phyloP scores from a whole-genome alignment of 2,888 invertebrate genomes.

The Venusia cambrica region DNA sequence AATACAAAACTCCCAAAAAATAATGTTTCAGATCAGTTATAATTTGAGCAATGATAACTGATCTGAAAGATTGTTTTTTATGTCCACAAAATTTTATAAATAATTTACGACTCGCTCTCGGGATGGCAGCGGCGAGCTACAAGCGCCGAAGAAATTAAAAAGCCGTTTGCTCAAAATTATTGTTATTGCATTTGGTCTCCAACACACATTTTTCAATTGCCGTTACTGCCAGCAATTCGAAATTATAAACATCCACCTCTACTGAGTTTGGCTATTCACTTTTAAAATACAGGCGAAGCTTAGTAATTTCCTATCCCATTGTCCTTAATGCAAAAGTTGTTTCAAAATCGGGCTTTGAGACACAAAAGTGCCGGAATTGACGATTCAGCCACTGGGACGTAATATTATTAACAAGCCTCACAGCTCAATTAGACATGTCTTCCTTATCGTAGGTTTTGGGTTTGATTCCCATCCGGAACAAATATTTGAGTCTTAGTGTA shows the following conservation, averaged over 20 bases:
- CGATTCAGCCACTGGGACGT: too few relatives aligned
- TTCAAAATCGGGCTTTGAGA: too few relatives aligned
- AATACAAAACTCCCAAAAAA: too few relatives aligned
- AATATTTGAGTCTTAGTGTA: too few relatives aligned
- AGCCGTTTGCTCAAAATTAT: slow-evolving; percentile 22
- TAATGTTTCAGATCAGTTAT: too few relatives aligned
- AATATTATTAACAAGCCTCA: too few relatives aligned
- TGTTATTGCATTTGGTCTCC: slow-evolving; percentile 27
- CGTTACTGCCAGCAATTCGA: slow-evolving; percentile 17
- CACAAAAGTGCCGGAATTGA: too few relatives aligned
- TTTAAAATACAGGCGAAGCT: slow-evolving; percentile 13
- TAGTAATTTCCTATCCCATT: too few relatives aligned
- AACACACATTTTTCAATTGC: slow-evolving; percentile 25
- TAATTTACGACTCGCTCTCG: slow-evolving; percentile 13
- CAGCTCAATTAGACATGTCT: too few relatives aligned
- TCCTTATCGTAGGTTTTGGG: too few relatives aligned
- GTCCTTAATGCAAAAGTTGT: too few relatives aligned
- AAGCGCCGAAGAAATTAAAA: slow-evolving; percentile 29
- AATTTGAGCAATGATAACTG: background rate
- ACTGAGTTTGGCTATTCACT: slow-evolving; percentile 9
- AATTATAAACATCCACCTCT: slow-evolving; percentile 12
- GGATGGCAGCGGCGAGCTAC: slow-evolving; percentile 12
- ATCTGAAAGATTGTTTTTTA: slow-evolving; percentile 2
- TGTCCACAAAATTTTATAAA: slow-evolving; percentile 7
- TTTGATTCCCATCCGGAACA: too few relatives aligned